phyloP scores from a whole-genome alignment of 2,888 invertebrate species.

The Leucozona laternaria region DNA sequence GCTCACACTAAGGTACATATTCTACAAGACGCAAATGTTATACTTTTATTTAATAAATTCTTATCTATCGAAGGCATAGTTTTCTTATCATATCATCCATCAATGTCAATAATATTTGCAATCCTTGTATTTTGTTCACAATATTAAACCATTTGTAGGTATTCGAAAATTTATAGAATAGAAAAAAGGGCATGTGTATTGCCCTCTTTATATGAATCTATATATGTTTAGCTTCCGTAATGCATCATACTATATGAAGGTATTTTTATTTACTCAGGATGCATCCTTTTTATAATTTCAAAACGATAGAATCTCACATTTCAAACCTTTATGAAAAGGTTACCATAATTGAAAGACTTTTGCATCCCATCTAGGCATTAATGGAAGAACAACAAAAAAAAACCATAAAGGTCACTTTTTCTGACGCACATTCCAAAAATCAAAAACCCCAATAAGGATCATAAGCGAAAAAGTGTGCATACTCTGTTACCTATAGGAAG shows the following conservation, averaged over 20 bases:
- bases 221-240: constrained; percentile 21
- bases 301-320: constrained; percentile 36
- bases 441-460: constrained; percentile 29
- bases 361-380: constrained; percentile 7
- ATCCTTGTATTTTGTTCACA: not conserved
- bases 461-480: constrained; percentile 52
- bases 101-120: constrained; percentile 51
- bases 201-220: not conserved
- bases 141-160: not conserved
- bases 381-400: constrained; percentile 8
- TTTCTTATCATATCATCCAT: constrained; percentile 19
- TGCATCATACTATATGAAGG: not conserved
- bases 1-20: no score
- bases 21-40: no score
- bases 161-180: not conserved
- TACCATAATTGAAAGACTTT: not conserved
- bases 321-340: not conserved
- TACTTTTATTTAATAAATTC: no score
- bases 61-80: not conserved
- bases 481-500: not conserved
- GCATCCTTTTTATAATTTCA: constrained; percentile 47
- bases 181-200: constrained; percentile 29
- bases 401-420: constrained; percentile 7
- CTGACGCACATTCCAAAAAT: constrained; percentile 4
- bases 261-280: constrained; percentile 64